Evolutionary conservation across 1,140 invertebrate genomes (phyloP).

Genomic region (Drosophila micromelanica): DNA sequence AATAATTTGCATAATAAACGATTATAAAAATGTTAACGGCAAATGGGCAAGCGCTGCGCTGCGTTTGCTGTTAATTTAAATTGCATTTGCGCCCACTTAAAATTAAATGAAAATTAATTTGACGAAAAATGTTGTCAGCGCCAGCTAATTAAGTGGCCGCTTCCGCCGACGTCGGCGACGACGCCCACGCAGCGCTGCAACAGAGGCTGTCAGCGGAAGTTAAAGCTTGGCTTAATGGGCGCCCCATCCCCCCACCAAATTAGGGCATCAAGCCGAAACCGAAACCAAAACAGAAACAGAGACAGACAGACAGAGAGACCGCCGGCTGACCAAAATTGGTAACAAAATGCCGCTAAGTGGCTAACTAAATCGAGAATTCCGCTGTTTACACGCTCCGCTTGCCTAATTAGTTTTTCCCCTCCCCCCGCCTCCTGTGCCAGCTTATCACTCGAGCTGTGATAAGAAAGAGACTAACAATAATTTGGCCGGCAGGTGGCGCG

Average conservation of each 20-base stretch:
- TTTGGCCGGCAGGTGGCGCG: conserved; percentile 14
- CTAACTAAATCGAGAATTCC: conserved; percentile 66
- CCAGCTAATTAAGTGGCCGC: conserved; percentile 70
- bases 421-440: neutral
- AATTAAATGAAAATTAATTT: conserved; percentile 83
- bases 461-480: neutral
- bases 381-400: conserved; percentile 80
- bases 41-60: conserved; percentile 18
- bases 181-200: conserved; percentile 16
- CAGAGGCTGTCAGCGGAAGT: conserved; percentile 62
- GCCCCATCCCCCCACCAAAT: conserved; percentile 55
- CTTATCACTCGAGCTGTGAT: conserved; percentile 1
- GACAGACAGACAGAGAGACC: neutral
- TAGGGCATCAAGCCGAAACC: conserved; percentile 61
- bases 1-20: conserved; percentile 17
- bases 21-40: conserved; percentile 38
- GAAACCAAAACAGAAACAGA: conserved; percentile 18
- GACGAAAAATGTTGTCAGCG: conserved; percentile 47
- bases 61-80: conserved; percentile 76
- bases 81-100: conserved; percentile 79
- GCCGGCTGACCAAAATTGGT: conserved; percentile 46
- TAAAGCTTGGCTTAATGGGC: conserved; percentile 64
- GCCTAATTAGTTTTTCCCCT: conserved; percentile 55
- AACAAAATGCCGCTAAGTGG: conserved; percentile 80
- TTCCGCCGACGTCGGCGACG: conserved; percentile 45